A percentile compares a stretch with the other conserved stretches of the same genome.
Evolutionary conservation across 1,140 invertebrate species (phyloP).

Genomic region (Lordiphosa mommai): DNA sequence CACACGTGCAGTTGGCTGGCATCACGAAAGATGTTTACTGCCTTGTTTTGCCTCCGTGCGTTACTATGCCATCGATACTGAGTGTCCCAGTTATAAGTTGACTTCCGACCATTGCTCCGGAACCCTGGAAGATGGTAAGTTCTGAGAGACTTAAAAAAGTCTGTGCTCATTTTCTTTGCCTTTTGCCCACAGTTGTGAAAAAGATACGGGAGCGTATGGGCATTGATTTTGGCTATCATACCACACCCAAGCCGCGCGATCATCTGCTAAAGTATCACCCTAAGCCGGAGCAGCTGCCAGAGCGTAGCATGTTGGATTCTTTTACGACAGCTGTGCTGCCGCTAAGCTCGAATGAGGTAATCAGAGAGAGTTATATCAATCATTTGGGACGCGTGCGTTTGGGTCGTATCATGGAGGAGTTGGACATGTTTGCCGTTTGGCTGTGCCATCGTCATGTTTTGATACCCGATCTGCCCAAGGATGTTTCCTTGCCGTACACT

Average conservation of each 20-base stretch:
- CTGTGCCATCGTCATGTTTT: constrained; percentile 86
- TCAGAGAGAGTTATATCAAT: constrained; percentile 86
- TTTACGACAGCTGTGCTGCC: constrained; percentile 85
- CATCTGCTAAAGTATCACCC: constrained; percentile 66
- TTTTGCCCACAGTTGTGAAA: constrained; percentile 31
- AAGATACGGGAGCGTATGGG: constrained; percentile 47
- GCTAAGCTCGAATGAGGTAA: constrained; percentile 81
- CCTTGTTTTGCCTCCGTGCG: neutral
- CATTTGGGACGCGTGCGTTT: constrained; percentile 84
- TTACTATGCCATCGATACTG: neutral
- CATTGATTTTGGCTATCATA: constrained; percentile 54
- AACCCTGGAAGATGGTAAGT: constrained; percentile 32
- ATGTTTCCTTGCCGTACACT: constrained; percentile 83
- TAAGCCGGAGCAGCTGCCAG: constrained; percentile 76
- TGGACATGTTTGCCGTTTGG: constrained; percentile 88
- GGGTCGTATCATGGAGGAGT: constrained; percentile 88
- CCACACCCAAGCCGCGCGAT: constrained; percentile 55
- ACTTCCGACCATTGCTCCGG: constrained; percentile 32
- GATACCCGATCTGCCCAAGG: constrained; percentile 81
- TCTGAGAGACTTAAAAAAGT: no score
- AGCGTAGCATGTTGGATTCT: constrained; percentile 84
- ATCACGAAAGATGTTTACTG: neutral
- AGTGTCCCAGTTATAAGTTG: neutral
- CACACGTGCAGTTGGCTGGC: constrained; percentile 1
- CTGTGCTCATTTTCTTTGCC: neutral